Evolutionary conservation across 2,113 vertebrate genomes (phyloP), one percentile per base, ranked within the genome.

Genomic region (Tychaedon coryphoeus): DNA sequence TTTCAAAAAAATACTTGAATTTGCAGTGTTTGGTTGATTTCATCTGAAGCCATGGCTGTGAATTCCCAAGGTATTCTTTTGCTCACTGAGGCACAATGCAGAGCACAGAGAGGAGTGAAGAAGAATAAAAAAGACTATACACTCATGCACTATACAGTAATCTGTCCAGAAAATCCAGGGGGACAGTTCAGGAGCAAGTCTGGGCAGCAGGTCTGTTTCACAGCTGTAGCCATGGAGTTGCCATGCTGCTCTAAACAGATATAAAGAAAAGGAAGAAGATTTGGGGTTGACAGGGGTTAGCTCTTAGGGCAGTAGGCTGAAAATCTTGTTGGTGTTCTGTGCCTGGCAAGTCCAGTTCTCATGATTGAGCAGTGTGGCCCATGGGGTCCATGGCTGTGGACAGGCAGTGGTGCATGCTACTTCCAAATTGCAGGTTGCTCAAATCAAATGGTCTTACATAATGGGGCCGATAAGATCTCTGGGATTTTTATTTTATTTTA

Each of bases 361-460:
- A 19, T 69, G 33, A 34, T 18, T 36, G 61, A 74, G 51, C 14
- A 28, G 9, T 31, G 47, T 69, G 45, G 50, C 34, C 42, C 10
- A 0, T 64, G 54, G 42, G 5, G 8, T 48, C 75, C 0, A 0
- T 20, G 40, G 50, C 58, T 1, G 0, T 36, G 43, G 38, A 26
- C 40, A 54, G 57, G 34, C 75, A 76, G 36, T 34, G 28, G 28
- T 6, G 0, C 45, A 8, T 40, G 20, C 60, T 61, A 0, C 33
- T 70, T 92, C 47, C 22, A 74, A 29, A 47, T 3, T 66, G 34
- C 43, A 51, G 13, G 29, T 70, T 83, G 65, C 18, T 62, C 34
- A 25, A 5, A 64, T 88, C 26, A 31, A 45, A 40, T 58, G 38
- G 36, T 64, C 43, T 67, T 88, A 34, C 1, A 0, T 94, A 70